A percentile compares a stretch with the other conserved stretches of the same genome.
Evolutionary conservation across 2,113 vertebrate genomes (phyloP).

Genomic region (Rana temporaria): DNA sequence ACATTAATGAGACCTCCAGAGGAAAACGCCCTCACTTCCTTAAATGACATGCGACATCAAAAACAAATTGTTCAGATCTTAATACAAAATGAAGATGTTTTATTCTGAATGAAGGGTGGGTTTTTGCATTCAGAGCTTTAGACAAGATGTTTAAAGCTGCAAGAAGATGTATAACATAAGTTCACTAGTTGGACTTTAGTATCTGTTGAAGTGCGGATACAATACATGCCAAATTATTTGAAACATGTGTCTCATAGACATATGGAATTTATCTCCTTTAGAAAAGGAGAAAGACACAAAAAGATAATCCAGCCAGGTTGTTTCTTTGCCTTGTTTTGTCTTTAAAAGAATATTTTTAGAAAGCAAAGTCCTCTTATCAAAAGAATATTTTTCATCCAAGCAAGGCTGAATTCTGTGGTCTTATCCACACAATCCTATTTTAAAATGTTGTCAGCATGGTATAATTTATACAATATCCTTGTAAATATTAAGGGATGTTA

Average conservation of each 20-base stretch:
- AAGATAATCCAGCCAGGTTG: constrained; percentile 59
- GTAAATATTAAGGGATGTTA: background rate
- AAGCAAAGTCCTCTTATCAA: constrained; percentile 44
- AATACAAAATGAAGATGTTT: constrained; percentile 96
- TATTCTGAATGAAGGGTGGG: constrained; percentile 80
- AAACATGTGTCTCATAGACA: constrained; percentile 79
- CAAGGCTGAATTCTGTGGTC: background rate
- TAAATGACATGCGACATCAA: constrained; percentile 98
- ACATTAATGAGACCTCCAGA: constrained; percentile 96
- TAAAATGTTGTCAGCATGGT: background rate
- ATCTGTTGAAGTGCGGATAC: constrained; percentile 71
- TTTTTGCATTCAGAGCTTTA: constrained; percentile 61
- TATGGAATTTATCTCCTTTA: constrained; percentile 65
- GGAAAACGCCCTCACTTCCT: constrained; percentile 89
- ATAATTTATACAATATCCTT: background rate
- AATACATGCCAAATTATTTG: constrained; percentile 68
- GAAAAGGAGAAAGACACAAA: constrained; percentile 64
- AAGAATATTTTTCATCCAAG: background rate
- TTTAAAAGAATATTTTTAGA: constrained; percentile 67
- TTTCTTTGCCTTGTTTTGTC: constrained; percentile 70
- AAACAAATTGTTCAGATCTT: constrained; percentile 94
- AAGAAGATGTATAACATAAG: constrained; percentile 60
- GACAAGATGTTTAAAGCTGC: constrained; percentile 63
- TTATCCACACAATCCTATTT: background rate
- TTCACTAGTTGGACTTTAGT: constrained; percentile 69